Evolutionary conservation across 2,113 vertebrate species (phyloP).

Genomic region (Eurypyga helias): DNA sequence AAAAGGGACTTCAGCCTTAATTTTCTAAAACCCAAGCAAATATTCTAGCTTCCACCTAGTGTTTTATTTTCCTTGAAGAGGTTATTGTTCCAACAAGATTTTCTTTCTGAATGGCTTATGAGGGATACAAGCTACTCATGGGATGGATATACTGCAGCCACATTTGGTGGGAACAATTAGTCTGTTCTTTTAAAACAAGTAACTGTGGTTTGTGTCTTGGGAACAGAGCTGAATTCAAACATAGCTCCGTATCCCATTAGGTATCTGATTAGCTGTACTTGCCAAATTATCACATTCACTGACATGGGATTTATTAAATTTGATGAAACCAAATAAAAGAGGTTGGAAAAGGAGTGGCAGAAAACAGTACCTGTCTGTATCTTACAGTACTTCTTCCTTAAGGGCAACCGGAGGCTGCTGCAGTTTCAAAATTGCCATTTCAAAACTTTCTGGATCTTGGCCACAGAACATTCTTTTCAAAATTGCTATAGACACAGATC

Average conservation of each 20-base stretch:
- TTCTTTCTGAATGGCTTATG: background rate
- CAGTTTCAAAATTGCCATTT: conserved; percentile 41
- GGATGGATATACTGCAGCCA: background rate
- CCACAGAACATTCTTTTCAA: conserved; percentile 56
- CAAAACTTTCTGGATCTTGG: conserved; percentile 38
- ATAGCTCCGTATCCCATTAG: background rate
- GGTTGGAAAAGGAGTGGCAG: background rate
- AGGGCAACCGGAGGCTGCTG: conserved; percentile 8
- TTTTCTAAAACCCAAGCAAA: background rate
- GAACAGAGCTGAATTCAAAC: background rate
- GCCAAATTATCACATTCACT: background rate
- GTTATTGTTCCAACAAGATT: background rate
- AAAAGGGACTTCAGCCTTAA: background rate
- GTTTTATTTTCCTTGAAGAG: background rate
- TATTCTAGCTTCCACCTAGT: background rate
- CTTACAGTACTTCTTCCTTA: conserved; percentile 13
- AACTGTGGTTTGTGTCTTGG: background rate
- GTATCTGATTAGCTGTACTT: background rate
- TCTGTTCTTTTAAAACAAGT: background rate
- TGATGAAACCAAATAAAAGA: background rate
- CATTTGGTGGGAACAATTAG: background rate
- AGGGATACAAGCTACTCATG: background rate
- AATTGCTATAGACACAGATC: conserved; percentile 38
- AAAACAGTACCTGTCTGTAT: conserved; percentile 25
- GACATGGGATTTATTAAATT: background rate